Base-by-base conservation (phyloP, 2,113 vertebrate species). In the Athene cunicularia region DNA sequence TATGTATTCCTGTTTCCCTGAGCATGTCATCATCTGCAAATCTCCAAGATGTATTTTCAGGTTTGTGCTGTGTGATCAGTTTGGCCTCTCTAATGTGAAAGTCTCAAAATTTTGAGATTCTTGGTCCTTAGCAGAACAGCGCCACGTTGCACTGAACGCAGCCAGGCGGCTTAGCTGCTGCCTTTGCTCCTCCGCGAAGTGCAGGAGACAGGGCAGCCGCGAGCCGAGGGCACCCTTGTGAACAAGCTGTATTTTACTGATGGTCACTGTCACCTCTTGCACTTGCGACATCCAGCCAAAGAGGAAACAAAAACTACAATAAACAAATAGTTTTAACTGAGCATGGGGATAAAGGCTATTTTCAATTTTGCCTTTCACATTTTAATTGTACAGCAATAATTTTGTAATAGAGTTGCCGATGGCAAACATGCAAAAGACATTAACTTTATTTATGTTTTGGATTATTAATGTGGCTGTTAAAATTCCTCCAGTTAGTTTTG, bases 401-500 rank as follows among this genome's bases (percentile, higher is more conserved):
- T 98, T 97, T 93, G 94, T 80, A 39, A 88, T 89, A 35, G 95
- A 97, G 96, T 95, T 88, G 97, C 98, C 96, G 11, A 94, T 85
- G 97, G 98, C 98, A 96, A 98, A 97, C 97, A 95, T 92, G 96
- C 95, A 97, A 84, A 86, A 97, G 97, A 98, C 98, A 98, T 98
- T 98, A 97, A 98, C 98, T 98, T 98, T 98, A 98, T 98, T 98
- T 98, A 98, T 98, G 98, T 97, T 98, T 98, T 97, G 97, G 97
- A 96, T 98, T 98, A 98, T 98, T 98, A 98, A 98, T 98, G 98
- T 94, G 94, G 97, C 97, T 98, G 97, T 98, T 98, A 98, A 98
- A 98, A 98, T 98, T 97, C 98, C 97, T 98, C 98, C 98, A 97
- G 98, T 98, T 98, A 98, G 97, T 98, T 98, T 98, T 98, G 98